Conservation (phyloP, 1,140 invertebrate species). For the Caenorhabditis brenneri region DNA sequence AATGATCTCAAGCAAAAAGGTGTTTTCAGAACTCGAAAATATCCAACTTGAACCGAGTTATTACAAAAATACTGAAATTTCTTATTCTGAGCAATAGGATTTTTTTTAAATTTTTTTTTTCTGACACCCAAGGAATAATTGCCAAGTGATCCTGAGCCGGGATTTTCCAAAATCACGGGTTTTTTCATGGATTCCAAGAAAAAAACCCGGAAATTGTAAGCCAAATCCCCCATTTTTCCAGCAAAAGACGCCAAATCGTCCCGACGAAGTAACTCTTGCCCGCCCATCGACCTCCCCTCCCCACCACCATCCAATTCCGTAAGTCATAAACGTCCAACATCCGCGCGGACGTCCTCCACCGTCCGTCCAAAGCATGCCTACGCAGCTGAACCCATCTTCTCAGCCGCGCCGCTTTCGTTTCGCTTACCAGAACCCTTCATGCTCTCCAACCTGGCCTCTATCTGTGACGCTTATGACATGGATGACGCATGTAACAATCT, state of each 20-base stretch:
- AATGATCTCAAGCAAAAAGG: too few species aligned
- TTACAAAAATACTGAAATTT: too few species aligned
- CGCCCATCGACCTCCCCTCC: slow-evolving; percentile 44
- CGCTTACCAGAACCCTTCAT: slow-evolving; percentile 61
- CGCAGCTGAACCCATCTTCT: slow-evolving; percentile 38
- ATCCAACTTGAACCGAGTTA: too few species aligned
- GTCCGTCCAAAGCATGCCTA: slow-evolving; percentile 36
- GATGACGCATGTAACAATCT: slow-evolving; percentile 43
- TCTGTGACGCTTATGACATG: slow-evolving; percentile 57
- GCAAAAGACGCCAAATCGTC: slow-evolving; percentile 55
- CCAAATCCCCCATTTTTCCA: slow-evolving; percentile 24
- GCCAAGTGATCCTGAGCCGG: too few species aligned
- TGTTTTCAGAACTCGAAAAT: too few species aligned
- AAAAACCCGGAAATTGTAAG: background rate
- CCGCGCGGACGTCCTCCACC: background rate
- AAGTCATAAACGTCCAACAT: background rate
- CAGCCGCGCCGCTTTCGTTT: slow-evolving; percentile 50
- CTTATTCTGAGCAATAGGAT: too few species aligned
- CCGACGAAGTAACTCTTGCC: slow-evolving; percentile 58
- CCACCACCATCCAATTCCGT: slow-evolving; percentile 46
- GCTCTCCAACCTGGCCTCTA: slow-evolving; percentile 64
- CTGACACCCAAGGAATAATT: too few species aligned
- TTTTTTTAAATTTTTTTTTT: too few species aligned
- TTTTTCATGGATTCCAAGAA: background rate
- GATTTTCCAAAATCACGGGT: too few species aligned